Base-by-base conservation (phyloP, 2,113 vertebrate genomes). In the Elgaria multicarinata region DNA sequence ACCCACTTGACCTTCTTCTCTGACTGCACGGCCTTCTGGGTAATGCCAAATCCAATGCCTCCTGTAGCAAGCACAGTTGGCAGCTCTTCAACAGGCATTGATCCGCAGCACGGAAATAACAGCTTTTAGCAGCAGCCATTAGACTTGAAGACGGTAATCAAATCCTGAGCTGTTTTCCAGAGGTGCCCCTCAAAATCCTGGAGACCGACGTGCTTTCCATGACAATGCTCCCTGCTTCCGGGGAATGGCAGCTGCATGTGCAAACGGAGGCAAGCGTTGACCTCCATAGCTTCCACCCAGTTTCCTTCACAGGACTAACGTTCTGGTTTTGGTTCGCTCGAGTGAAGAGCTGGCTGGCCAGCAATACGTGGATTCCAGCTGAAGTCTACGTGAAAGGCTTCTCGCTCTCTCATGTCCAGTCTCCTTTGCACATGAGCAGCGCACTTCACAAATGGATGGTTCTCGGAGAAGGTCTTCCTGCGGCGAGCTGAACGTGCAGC, bases 61-160 rank as follows among this genome's bases (percentile, higher is more conserved):
- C 91, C 95, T 88, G 85, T 78, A 0, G 4, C 93, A 92, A 91
- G 72, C 92, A 82, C 91, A 75, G 75, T 83, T 81, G 92, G 93
- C 90, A 95, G 91, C 74, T 94, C 92, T 94, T 92, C 87, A n/a
- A 84, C 90, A 92, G 88, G 91, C 86, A 0, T 94, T 96, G 93
- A 96, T 95, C 93, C 95, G 91, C 91, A 85, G 46, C 80, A 7
- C 93, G 94, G 91, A 96, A 96, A 96, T 96, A 95, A 94, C 94
- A 94, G 94, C 93, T 96, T 96, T 95, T 95, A 95, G 90, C 92
- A 83, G 87, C 39, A 13, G 93, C 93, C 94, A 89, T 96, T 92
- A 93, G 71, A 87, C 90, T 93, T 94, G 94, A 97, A 96, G 94
- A 95, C 94, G 94, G 95, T 95, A 94, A 96, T 97, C 96, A 95